Percentiles rank a stretch among this genome's conserved stretches.
phyloP scores from a whole-genome alignment of 1,140 invertebrate genomes.

The Muscidifurax raptorellus region DNA sequence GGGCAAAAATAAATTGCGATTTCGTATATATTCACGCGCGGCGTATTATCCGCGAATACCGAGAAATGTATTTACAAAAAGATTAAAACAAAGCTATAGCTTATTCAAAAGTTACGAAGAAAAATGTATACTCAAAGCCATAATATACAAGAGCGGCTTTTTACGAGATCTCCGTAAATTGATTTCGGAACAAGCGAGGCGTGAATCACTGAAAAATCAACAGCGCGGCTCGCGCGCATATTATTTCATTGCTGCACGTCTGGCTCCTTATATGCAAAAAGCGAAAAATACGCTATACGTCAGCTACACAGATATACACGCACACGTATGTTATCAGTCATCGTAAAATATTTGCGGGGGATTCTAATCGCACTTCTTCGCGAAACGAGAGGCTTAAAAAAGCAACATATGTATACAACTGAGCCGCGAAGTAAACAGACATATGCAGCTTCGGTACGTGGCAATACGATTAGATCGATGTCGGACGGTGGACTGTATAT shows the following conservation, averaged over 20 bases:
- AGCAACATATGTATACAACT: too few species aligned
- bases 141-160: too few species aligned
- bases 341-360: neutral
- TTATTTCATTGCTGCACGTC: neutral
- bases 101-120: neutral
- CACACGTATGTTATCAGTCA: neutral
- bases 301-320: neutral
- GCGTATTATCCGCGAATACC: too few species aligned
- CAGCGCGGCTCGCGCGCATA: neutral
- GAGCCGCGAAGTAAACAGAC: too few species aligned
- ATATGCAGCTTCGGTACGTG: too few species aligned
- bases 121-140: too few species aligned
- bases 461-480: too few species aligned
- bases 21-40: too few species aligned
- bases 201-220: conserved; percentile 9
- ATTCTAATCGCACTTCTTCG: neutral
- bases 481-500: too few species aligned
- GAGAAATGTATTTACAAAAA: neutral
- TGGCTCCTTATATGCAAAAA: neutral
- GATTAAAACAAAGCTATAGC: neutral
- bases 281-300: neutral
- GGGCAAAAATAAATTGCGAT: too few species aligned
- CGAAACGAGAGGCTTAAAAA: neutral
- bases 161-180: too few species aligned
- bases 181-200: neutral